Base-by-base conservation (phyloP, 2,888 invertebrate species). In the Nomada flava region DNA sequence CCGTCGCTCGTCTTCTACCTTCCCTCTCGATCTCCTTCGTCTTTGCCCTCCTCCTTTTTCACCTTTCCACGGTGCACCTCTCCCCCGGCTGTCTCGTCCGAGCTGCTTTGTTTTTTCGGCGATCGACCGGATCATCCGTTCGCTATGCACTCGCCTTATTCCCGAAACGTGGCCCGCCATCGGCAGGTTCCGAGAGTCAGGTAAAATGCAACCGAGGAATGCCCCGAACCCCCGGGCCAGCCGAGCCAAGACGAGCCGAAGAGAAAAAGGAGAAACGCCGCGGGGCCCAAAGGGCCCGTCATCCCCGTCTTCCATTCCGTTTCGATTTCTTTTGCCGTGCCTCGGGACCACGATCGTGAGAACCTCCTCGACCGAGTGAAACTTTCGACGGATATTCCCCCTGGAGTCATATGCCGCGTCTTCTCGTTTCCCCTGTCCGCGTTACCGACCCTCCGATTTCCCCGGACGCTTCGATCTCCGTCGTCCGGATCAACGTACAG, bases 151-250 rank as follows among this genome's bases (percentile, higher is more conserved):
- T 2, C 67, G 57, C 36, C 36, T 36, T 81, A 76, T 76, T 79
- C 68, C 53, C 70, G 72, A 82, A 82, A 68, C 62, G 75, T 29
- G 59, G 63, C 36, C 63, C 36, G 60, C 57, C 79, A 13, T 67
- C 68, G 64, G 73, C 55, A 44, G n/a, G 64, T 83, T 85, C 68
- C 76, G 77, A 85, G 69, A 76, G 79, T 65, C 83, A 81, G 83
- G 84, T 82, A 85, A 85, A 79, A 79, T 71, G 74, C 67, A 55
- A 60, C 23, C 71, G 67, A 82, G 44, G 70, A 73, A 77, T 65
- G 78, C 60, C 60, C 47, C 71, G 79, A 59, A 53, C 29, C 20
- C 47, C 50, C n/a, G 67, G 42, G 23, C 15, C 29, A 70, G n/a
- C 29, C 7, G 36, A 2, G 36, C 26, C 44, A 29, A 64, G 50